Percentiles rank a stretch among this genome's conserved stretches.
These are phyloP conservation scores for Drosophila tsacasi DNA, from an alignment of 1,140 invertebrate genomes.

Conservation along the genomic window DNA sequence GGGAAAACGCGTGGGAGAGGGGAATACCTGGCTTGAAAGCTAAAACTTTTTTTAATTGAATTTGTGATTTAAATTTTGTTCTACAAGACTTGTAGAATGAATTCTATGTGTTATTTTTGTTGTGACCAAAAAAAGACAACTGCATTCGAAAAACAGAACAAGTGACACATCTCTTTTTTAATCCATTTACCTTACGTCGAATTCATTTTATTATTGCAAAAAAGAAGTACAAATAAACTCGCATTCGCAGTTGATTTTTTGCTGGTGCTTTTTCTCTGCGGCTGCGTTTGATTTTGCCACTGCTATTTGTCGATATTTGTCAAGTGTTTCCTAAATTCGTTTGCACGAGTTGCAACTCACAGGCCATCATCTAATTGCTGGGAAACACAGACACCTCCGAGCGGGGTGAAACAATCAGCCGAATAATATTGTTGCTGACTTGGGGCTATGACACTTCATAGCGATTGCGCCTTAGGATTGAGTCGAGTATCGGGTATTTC, in stretches of 20 bases:
- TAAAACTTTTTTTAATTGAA: no score
- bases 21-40: no score
- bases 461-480: slow-evolving; percentile 48
- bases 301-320: slow-evolving; percentile 54
- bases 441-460: slow-evolving; percentile 71
- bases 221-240: slow-evolving; percentile 4
- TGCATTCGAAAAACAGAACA: background rate
- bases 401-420: slow-evolving; percentile 58
- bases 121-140: background rate
- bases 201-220: background rate
- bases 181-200: background rate
- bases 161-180: background rate
- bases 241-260: background rate
- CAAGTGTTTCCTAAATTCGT: slow-evolving; percentile 63
- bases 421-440: slow-evolving; percentile 73
- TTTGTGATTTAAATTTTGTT: no score
- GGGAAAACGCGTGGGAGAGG: no score
- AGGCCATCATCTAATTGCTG: slow-evolving; percentile 71
- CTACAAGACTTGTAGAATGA: background rate
- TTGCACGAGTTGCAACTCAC: slow-evolving; percentile 70
- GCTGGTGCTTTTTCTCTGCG: background rate
- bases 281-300: slow-evolving; percentile 19
- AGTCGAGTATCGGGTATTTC: slow-evolving; percentile 25
- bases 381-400: slow-evolving; percentile 53
- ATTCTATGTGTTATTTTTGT: background rate